Base-by-base conservation (phyloP, 1,140 invertebrate genomes). In the Heliconius congener region DNA sequence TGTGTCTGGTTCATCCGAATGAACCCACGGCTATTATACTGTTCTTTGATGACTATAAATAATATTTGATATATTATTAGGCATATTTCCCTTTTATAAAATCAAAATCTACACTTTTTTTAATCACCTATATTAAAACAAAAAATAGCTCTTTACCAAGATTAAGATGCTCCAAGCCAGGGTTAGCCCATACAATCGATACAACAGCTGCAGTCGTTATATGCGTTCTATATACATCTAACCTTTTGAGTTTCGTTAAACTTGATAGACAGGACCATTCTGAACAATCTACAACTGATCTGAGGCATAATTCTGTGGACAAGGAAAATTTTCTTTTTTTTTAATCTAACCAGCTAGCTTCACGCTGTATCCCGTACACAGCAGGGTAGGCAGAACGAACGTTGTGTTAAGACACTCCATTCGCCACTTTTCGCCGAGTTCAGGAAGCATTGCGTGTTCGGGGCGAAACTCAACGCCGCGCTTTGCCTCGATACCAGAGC, bases 141-240 rank as follows among this genome's bases (percentile, higher is more conserved):
- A 19, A 70, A 34, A 52, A 78, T 42, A 23, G 3, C 71, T 76
- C 83, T 84, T 91, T 90, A 96, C 96, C 95, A 88, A 98, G 94
- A 95, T 97, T 97, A 23, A 98, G 94, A 91, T 98, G 97, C 84
- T 96, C 95, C 83, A 98, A 92, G 73, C 96, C 91, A 3, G 95
- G 95, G 89, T 97, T 97, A 37, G 95, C 95, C 82, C 95, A 94
- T 6, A 98, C 90, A 83, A 97, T 96, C 23, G 95, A 91, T 57
- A 97, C 95, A 3, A 97, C 88, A 0, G 96, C 95, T 19, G 94
- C 87, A 19, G 96, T 96, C 71, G 95, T 95, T 73, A 98, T 96
- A 73, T 93, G 93, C 0, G 97, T 97, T 81, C 96, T 95, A 87
- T 98, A 98, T 16, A 98, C 92, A 93, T 98, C 98, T 27, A 99